Percentiles rank a stretch among this genome's conserved stretches.
Conservation (phyloP, 2,797 vertebrate genomes). For the Rhinichthys osculus region DNA sequence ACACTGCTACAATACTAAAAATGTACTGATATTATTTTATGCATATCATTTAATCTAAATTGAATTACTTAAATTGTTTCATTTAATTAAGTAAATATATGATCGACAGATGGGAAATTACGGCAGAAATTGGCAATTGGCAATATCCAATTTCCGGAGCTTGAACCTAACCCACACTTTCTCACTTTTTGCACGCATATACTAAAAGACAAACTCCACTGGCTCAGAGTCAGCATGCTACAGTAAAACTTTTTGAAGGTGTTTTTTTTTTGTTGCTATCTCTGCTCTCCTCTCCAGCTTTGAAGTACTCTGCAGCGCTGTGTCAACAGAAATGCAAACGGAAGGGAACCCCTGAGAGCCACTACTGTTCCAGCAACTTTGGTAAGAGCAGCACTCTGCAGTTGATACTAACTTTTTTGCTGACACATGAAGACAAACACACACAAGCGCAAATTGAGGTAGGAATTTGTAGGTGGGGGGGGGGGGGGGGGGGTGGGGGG, state of each 20-base stretch:
- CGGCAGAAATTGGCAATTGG: conserved; percentile 25
- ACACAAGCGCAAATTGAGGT: neutral
- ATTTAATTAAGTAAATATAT: neutral
- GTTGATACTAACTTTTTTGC: conserved; percentile 47
- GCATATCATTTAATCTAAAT: neutral
- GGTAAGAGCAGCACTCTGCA: conserved; percentile 77
- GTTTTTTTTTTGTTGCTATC: neutral
- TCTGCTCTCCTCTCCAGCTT: conserved; percentile 72
- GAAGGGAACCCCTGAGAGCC: conserved; percentile 88
- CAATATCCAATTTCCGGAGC: neutral
- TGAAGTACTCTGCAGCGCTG: conserved; percentile 89
- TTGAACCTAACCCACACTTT: neutral
- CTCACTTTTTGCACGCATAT: neutral
- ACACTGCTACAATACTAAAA: neutral
- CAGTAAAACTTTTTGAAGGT: conserved; percentile 13
- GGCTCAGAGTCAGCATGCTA: conserved; percentile 2
- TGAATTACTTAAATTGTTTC: neutral
- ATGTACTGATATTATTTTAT: neutral
- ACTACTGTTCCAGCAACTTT: conserved; percentile 96
- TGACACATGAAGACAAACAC: conserved; percentile 43
- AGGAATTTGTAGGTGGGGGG: neutral
- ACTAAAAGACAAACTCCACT: neutral
- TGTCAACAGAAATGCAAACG: conserved; percentile 96
- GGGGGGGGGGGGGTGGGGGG: neutral
- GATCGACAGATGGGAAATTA: neutral